Evolutionary conservation across 2,797 vertebrate genomes (phyloP).

Genomic region (Danio kyathit): DNA sequence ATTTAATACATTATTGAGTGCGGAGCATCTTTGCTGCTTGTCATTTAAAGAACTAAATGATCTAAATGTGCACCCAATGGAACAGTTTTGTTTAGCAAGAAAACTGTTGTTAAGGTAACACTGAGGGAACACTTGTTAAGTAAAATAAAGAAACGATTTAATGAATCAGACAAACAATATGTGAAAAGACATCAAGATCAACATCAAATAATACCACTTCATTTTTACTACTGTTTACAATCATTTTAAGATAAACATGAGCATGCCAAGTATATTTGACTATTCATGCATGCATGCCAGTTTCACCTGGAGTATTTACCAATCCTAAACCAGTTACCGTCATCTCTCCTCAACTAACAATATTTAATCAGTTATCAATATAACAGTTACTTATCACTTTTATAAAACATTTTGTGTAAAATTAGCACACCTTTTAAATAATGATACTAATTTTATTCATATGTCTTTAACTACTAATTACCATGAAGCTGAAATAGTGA

Average conservation of each 20-base stretch:
- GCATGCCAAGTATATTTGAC: background rate
- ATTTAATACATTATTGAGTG: too few relatives aligned
- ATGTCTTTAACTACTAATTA: background rate
- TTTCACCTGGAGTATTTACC: background rate
- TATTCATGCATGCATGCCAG: background rate
- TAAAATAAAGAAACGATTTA: too few relatives aligned
- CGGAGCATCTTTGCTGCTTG: too few relatives aligned
- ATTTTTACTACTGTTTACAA: background rate
- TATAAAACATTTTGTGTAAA: background rate
- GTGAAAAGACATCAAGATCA: background rate
- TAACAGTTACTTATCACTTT: background rate
- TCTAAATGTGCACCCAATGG: too few relatives aligned
- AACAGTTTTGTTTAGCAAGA: too few relatives aligned
- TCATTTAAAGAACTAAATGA: too few relatives aligned
- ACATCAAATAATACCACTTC: background rate
- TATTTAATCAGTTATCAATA: background rate
- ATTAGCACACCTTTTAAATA: background rate
- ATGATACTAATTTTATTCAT: background rate
- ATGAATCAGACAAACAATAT: background rate
- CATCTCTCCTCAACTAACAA: background rate
- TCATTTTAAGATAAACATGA: background rate
- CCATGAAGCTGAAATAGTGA: background rate
- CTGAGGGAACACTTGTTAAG: too few relatives aligned
- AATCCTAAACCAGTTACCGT: background rate
- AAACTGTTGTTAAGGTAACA: too few relatives aligned